Conservation (phyloP, 2,797 vertebrate species). For the Fistularia tabacaria region DNA sequence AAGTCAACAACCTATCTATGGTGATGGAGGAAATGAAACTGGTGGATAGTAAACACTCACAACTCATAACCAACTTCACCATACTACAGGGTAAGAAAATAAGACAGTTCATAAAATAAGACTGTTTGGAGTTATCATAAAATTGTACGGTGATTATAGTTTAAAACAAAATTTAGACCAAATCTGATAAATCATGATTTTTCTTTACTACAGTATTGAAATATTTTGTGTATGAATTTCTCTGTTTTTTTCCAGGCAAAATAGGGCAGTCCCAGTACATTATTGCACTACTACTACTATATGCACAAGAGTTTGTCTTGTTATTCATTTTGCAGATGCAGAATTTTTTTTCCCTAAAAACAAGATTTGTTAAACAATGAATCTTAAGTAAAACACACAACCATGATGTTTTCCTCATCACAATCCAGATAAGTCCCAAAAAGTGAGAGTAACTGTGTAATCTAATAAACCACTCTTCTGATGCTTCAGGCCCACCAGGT, state of each 20-base stretch:
- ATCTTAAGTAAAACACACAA: too few species aligned
- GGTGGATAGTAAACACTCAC: conserved; percentile 86
- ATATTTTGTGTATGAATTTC: neutral
- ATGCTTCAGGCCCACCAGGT: conserved; percentile 87
- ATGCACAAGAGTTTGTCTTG: too few species aligned
- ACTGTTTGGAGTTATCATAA: neutral
- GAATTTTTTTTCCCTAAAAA: too few species aligned
- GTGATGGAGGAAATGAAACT: conserved; percentile 98
- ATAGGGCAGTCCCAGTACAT: neutral
- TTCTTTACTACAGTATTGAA: neutral
- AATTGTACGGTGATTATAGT: neutral
- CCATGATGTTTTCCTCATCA: too few species aligned
- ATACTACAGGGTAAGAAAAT: conserved; percentile 72
- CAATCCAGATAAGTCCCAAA: neutral
- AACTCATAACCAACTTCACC: conserved; percentile 81
- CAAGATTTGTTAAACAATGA: too few species aligned
- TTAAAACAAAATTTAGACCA: too few species aligned
- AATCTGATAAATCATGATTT: too few species aligned
- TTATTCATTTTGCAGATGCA: too few species aligned
- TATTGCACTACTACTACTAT: neutral
- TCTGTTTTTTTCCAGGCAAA: neutral
- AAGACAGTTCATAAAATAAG: neutral
- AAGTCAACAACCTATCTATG: conserved; percentile 77
- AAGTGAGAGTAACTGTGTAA: neutral
- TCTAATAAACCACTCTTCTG: neutral